Evolutionary conservation across 2,113 vertebrate genomes (phyloP), one percentile per base, ranked within the genome.

Genomic region (Prietella phreatophila): DNA sequence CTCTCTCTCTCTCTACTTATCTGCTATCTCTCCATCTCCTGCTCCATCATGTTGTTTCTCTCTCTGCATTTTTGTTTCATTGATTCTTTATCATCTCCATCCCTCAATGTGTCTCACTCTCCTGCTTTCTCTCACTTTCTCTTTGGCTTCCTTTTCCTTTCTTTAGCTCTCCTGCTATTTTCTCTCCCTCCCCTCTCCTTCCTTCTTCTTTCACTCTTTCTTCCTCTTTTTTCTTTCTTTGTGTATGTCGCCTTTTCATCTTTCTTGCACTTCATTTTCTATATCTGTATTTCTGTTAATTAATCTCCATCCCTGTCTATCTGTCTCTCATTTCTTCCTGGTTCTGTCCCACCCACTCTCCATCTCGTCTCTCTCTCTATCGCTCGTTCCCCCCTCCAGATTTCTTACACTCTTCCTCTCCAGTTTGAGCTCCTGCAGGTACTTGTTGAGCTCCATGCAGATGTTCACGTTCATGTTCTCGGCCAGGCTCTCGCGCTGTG

Each of bases 401-500:
- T n/a, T 6, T 7, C 95, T 95, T 86, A 96, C 95, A 3, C 27
- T 93, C 92, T 95, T 96, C 80, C 95, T 93, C 25, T 95, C 95
- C 19, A 81, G 91, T 55, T 95, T 94, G 30, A 96, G 86, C 2
- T 95, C 95, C 63, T 93, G 93, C 2, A 95, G 90, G 86, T 91
- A 92, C 69, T 93, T 95, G 79, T 58, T 93, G 81, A 96, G 95
- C 1, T 96, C 94, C 2, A 89, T 91, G 14, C 93, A 94, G 90
- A 95, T 94, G 83, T 39, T 86, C 1, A 91, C 90, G 27, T 91
- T 93, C 95, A 96, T 94, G 91, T 88, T 94, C 82, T 96, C 95
- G 0, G 93, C 94, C 55, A 96, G 90, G 55, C 93, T 85, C 91
- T 96, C 95, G 58, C 95, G 88, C 1, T 94, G 94, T 13, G 92